phyloP scores from a whole-genome alignment of 2,113 vertebrate genomes.

The Toxotes jaculatrix region DNA sequence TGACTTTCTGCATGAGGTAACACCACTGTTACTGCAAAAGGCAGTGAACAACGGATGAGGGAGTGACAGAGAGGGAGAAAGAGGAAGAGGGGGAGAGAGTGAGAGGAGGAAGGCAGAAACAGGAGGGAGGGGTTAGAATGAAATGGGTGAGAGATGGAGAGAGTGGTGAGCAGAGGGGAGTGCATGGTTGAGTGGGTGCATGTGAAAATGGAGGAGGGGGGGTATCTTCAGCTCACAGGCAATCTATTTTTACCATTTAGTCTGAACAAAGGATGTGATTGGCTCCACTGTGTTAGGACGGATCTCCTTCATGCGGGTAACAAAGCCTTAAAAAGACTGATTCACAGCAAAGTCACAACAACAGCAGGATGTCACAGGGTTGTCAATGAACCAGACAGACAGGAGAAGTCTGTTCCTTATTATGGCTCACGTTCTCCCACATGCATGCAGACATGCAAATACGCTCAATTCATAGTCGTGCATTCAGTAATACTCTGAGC shows the following conservation, averaged over 20 bases:
- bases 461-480: constrained; percentile 2
- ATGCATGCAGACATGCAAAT: constrained; percentile 24
- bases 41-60: constrained; percentile 65
- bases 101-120: constrained; percentile 60
- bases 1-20: constrained; percentile 87
- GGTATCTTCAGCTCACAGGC: constrained; percentile 69
- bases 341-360: constrained; percentile 75
- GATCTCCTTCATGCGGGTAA: constrained; percentile 66
- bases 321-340: constrained; percentile 73
- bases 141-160: constrained; percentile 58
- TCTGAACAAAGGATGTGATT: constrained; percentile 80
- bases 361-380: constrained; percentile 51
- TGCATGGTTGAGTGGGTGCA: constrained; percentile 67
- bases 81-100: constrained; percentile 46
- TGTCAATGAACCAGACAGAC: constrained; percentile 60
- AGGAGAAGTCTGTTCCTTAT: constrained; percentile 44
- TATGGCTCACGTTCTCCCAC: constrained; percentile 31
- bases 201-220: constrained; percentile 53
- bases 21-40: constrained; percentile 74
- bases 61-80: constrained; percentile 57
- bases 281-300: constrained; percentile 65
- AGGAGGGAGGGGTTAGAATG: constrained; percentile 59
- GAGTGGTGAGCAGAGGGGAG: constrained; percentile 64
- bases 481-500: constrained; percentile 15
- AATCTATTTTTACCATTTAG: constrained; percentile 84